phyloP scores from a whole-genome alignment of 2,888 invertebrate genomes.

The Oeneis ivallda region DNA sequence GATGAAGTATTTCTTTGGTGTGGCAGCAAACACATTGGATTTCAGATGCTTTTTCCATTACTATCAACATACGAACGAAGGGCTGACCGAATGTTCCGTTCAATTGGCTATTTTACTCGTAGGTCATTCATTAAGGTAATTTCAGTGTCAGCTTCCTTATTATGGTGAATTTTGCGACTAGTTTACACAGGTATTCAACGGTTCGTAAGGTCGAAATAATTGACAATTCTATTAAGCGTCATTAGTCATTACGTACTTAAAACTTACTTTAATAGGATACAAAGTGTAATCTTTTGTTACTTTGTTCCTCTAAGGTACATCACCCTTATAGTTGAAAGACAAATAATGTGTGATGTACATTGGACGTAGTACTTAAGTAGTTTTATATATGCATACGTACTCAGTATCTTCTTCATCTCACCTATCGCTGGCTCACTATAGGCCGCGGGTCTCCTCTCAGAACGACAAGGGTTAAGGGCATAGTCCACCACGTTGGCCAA shows the following conservation, averaged over 20 bases:
- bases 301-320: not conserved
- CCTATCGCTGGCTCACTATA: too few relatives aligned
- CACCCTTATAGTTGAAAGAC: too few relatives aligned
- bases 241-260: slow-evolving; percentile 8
- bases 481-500: too few relatives aligned
- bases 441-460: too few relatives aligned
- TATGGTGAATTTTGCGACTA: slow-evolving; percentile 28
- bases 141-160: slow-evolving; percentile 27
- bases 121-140: not conserved
- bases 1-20: too few relatives aligned
- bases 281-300: not conserved
- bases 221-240: slow-evolving; percentile 27
- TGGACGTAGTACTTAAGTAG: too few relatives aligned
- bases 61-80: not conserved
- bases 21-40: too few relatives aligned
- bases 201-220: slow-evolving; percentile 38
- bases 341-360: too few relatives aligned
- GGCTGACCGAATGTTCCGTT: not conserved
- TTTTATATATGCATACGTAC: too few relatives aligned
- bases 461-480: too few relatives aligned
- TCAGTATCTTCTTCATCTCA: too few relatives aligned
- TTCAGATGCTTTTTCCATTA: too few relatives aligned
- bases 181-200: slow-evolving; percentile 29
- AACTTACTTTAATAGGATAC: not conserved
- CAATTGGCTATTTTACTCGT: not conserved